These are phyloP conservation scores for Andricus grossulariae DNA, from an alignment of 1,140 invertebrate species.

Conservation along the genomic window DNA sequence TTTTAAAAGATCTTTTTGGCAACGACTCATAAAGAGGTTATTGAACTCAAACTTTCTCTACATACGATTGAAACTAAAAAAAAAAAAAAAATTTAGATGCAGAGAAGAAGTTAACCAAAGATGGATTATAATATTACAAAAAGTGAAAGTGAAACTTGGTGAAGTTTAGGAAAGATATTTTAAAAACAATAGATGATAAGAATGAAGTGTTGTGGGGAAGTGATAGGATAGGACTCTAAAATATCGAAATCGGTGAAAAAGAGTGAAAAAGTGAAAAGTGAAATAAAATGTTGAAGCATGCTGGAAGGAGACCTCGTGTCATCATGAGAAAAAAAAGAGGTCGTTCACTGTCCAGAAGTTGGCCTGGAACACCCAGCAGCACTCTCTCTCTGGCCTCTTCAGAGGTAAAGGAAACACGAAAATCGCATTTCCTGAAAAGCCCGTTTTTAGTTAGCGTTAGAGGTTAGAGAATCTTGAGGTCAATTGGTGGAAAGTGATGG, in stretches of 20 bases:
- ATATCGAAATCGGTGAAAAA: not conserved
- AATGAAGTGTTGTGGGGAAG: not conserved
- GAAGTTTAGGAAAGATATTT: too few relatives aligned
- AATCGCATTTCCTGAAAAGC: constrained; percentile 23
- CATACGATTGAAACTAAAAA: not conserved
- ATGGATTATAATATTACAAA: constrained; percentile 2
- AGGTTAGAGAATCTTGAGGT: not conserved
- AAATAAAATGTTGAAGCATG: constrained; percentile 68
- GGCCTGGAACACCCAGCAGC: constrained; percentile 68
- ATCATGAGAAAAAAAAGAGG: constrained; percentile 64
- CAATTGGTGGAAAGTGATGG: too few relatives aligned
- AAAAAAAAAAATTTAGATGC: not conserved
- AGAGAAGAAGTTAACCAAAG: not conserved
- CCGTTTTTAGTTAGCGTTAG: constrained; percentile 6
- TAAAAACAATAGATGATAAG: constrained; percentile 1
- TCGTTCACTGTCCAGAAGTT: constrained; percentile 69
- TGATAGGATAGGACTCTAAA: not conserved
- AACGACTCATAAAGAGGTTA: too few relatives aligned
- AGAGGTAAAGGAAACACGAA: constrained; percentile 62
- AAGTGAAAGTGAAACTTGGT: constrained; percentile 1
- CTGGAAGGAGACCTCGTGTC: constrained; percentile 57
- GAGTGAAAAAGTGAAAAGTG: not conserved
- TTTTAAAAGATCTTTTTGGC: too few relatives aligned
- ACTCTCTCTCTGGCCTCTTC: constrained; percentile 67
- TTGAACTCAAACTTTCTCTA: too few relatives aligned